Evolutionary conservation across 1,140 invertebrate genomes (phyloP).

Genomic region (Phymorhynchus buccinoides): DNA sequence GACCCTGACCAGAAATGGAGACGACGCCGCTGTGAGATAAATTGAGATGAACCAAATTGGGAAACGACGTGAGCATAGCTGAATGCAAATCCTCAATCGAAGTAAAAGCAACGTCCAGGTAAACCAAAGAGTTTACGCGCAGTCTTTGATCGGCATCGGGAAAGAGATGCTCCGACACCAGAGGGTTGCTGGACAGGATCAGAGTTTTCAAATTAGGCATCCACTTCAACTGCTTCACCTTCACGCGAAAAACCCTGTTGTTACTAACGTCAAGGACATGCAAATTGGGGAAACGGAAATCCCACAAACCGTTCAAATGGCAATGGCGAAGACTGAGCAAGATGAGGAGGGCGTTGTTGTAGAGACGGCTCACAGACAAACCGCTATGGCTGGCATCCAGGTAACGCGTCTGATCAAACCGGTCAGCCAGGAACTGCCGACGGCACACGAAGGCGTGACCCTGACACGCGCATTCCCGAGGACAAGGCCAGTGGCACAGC

Average conservation of each 20-base stretch:
- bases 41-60: neutral
- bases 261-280: neutral
- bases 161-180: neutral
- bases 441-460: neutral
- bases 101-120: neutral
- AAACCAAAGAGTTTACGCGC: no score
- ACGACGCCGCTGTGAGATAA: neutral
- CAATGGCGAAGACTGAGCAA: neutral
- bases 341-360: neutral
- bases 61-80: neutral
- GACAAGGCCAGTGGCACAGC: slow-evolving; percentile 1
- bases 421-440: neutral
- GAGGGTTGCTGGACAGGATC: neutral
- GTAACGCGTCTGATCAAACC: neutral
- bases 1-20: neutral
- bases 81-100: neutral
- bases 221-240: neutral
- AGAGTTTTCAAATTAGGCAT: neutral
- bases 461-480: neutral
- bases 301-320: neutral
- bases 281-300: neutral
- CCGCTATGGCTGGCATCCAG: neutral
- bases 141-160: no score
- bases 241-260: neutral
- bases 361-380: neutral